These are phyloP conservation scores for Bicyclus anynana DNA, from an alignment of 1,140 invertebrate genomes.

Conservation along the genomic window DNA sequence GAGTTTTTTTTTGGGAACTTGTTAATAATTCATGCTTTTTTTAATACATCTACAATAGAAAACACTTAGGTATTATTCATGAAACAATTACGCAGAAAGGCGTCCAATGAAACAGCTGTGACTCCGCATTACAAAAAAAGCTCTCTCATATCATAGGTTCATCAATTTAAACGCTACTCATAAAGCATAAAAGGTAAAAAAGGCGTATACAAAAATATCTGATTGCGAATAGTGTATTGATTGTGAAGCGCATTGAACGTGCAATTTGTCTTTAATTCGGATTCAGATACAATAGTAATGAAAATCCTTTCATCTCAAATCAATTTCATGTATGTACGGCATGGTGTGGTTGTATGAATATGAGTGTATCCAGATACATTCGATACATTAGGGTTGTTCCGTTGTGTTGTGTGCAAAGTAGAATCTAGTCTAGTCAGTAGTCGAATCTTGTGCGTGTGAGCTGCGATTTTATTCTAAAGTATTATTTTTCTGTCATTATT, in stretches of 20 bases:
- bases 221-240: constrained; percentile 39
- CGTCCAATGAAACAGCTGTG: background rate
- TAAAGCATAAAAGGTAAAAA: constrained; percentile 31
- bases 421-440: no score
- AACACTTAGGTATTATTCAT: no score
- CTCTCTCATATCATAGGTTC: constrained; percentile 25
- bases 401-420: no score
- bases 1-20: no score
- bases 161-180: constrained; percentile 27
- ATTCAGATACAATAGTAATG: constrained; percentile 50
- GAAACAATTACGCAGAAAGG: background rate
- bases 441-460: no score
- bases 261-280: constrained; percentile 57
- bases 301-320: constrained; percentile 60
- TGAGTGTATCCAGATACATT: constrained; percentile 2
- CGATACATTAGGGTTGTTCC: constrained; percentile 10
- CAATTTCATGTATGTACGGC: constrained; percentile 41
- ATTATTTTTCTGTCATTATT: no score
- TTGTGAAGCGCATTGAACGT: constrained; percentile 41
- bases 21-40: no score
- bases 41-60: no score
- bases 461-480: no score
- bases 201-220: constrained; percentile 34
- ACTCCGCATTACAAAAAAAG: constrained; percentile 23
- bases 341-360: constrained; percentile 30